These are phyloP conservation scores for Timema cristinae DNA, from an alignment of 2,888 invertebrate species.

Conservation along the genomic window DNA sequence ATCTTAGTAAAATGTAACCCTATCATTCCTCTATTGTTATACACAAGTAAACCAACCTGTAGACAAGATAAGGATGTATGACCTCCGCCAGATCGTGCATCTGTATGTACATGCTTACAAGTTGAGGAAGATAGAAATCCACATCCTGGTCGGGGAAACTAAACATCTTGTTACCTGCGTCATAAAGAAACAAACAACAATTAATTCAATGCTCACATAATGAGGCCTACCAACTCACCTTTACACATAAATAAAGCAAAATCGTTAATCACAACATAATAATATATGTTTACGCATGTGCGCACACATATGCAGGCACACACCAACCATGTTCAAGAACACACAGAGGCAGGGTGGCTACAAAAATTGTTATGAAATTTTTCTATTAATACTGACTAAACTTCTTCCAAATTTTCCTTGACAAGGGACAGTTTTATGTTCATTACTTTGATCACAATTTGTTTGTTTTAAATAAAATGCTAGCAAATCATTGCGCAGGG, in stretches of 20 bases:
- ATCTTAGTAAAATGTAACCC: no score
- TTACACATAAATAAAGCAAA: background rate
- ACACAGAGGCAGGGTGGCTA: no score
- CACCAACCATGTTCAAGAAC: no score
- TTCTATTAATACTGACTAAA: no score
- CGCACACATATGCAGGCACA: no score
- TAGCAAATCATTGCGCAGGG: no score
- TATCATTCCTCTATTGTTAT: background rate
- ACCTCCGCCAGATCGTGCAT: slow-evolving; percentile 97
- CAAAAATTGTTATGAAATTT: no score
- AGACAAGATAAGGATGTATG: slow-evolving; percentile 74
- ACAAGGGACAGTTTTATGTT: no score
- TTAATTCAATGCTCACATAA: background rate
- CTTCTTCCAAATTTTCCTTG: no score
- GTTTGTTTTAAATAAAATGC: no score
- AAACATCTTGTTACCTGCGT: slow-evolving; percentile 88
- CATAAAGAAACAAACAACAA: slow-evolving; percentile 25
- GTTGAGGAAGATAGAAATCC: slow-evolving; percentile 96
- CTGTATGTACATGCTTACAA: slow-evolving; percentile 98
- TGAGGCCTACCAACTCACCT: background rate
- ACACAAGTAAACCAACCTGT: slow-evolving; percentile 55
- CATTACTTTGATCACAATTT: no score
- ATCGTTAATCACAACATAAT: background rate
- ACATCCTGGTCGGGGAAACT: slow-evolving; percentile 89
- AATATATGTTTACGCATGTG: no score